These are phyloP conservation scores for Phodopus roborovskii DNA, from an alignment of 2,113 vertebrate species.

Conservation along the genomic window DNA sequence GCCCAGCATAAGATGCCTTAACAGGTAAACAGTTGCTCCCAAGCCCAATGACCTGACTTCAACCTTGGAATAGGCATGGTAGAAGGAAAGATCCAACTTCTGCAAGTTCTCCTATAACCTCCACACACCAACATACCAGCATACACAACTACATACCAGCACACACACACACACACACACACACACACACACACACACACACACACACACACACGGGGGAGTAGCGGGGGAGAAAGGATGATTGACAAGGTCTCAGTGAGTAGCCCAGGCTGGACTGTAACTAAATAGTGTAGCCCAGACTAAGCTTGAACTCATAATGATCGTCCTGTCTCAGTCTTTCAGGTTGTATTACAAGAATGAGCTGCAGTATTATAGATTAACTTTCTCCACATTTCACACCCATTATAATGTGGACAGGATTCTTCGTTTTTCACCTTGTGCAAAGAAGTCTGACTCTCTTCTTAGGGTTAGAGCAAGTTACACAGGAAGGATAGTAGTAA, in stretches of 20 bases:
- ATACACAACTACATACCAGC: too few species aligned
- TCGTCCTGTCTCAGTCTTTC: background rate
- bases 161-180: background rate
- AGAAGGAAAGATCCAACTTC: background rate
- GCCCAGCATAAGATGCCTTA: background rate
- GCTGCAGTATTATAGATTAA: background rate
- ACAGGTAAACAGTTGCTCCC: background rate
- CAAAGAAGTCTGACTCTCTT: background rate
- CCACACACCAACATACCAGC: background rate
- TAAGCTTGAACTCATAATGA: background rate
- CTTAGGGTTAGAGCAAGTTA: background rate
- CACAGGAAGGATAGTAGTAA: background rate
- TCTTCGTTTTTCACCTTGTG: background rate
- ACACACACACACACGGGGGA: background rate
- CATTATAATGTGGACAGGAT: too few species aligned
- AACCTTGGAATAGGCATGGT: background rate
- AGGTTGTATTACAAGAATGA: background rate
- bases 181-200: background rate
- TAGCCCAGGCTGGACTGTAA: background rate
- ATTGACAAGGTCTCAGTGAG: background rate
- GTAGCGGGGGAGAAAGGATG: background rate
- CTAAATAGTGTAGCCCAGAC: background rate
- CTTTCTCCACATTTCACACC: background rate
- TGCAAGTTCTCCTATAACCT: background rate
- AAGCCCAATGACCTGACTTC: background rate